Evolutionary conservation across 2,113 vertebrate genomes (phyloP).

Genomic region (Oriolus oriolus): DNA sequence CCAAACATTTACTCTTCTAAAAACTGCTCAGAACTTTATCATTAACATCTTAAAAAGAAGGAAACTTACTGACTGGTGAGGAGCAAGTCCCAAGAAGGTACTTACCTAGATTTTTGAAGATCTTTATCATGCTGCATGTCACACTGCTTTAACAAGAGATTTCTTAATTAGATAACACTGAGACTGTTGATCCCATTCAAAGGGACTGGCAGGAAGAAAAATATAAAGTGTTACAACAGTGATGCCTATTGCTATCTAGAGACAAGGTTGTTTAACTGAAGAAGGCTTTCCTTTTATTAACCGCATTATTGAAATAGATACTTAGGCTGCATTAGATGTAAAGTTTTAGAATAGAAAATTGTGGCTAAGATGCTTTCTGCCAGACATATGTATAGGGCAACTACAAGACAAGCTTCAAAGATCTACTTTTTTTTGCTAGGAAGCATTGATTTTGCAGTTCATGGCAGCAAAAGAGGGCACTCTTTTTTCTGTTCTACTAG

Average conservation of each 20-base stretch:
- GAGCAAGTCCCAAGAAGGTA: not conserved
- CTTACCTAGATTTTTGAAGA: not conserved
- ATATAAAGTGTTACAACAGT: not conserved
- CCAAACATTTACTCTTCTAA: not conserved
- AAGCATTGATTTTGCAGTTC: not conserved
- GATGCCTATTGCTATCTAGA: not conserved
- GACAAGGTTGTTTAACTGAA: not conserved
- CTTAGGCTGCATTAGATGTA: not conserved
- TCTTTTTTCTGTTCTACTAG: not conserved
- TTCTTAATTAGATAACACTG: not conserved
- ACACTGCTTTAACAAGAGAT: not conserved
- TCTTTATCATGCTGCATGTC: not conserved
- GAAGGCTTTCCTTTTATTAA: not conserved
- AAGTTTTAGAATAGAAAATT: not conserved
- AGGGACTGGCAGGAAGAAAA: not conserved
- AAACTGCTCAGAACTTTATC: not conserved
- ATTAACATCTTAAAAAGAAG: not conserved
- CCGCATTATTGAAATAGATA: not conserved
- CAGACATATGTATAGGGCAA: not conserved
- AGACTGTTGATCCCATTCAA: not conserved
- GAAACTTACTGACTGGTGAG: not conserved
- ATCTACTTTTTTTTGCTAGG: not conserved
- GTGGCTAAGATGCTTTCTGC: not conserved
- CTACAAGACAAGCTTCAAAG: not conserved
- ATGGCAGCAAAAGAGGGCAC: not conserved